Evolutionary conservation across 2,113 vertebrate species (phyloP).

Genomic region (Cynocephalus volans): DNA sequence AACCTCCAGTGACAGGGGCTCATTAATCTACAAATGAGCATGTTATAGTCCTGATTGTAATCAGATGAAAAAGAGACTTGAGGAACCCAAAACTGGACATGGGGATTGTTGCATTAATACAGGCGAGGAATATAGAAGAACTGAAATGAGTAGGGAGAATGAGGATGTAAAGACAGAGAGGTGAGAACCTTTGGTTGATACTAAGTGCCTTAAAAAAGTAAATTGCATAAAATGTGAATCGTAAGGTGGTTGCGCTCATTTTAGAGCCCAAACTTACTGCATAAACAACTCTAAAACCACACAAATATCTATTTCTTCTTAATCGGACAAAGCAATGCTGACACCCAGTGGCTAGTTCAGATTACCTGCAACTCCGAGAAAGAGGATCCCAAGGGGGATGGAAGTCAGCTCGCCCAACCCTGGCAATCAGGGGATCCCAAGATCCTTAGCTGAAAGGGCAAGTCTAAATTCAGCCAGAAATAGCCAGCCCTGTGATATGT

Average conservation of each 20-base stretch:
- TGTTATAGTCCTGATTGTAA: background rate
- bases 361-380: background rate
- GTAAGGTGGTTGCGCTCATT: background rate
- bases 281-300: background rate
- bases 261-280: background rate
- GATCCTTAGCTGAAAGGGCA: conserved; percentile 73
- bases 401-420: background rate
- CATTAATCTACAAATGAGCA: background rate
- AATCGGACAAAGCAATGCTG: conserved; percentile 78
- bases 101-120: background rate
- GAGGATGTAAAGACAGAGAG: background rate
- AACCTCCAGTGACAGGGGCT: background rate
- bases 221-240: background rate
- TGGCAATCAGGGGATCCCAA: background rate
- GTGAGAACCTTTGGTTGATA: background rate
- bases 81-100: background rate
- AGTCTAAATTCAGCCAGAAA: conserved; percentile 74
- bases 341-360: conserved; percentile 75
- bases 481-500: conserved; percentile 33
- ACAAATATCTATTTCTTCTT: background rate
- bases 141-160: background rate
- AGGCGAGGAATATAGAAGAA: background rate
- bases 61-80: background rate
- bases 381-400: background rate
- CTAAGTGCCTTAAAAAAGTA: background rate